Evolutionary conservation across 2,113 vertebrate genomes (phyloP).

Genomic region (Petrocephalus microphthalmus): DNA sequence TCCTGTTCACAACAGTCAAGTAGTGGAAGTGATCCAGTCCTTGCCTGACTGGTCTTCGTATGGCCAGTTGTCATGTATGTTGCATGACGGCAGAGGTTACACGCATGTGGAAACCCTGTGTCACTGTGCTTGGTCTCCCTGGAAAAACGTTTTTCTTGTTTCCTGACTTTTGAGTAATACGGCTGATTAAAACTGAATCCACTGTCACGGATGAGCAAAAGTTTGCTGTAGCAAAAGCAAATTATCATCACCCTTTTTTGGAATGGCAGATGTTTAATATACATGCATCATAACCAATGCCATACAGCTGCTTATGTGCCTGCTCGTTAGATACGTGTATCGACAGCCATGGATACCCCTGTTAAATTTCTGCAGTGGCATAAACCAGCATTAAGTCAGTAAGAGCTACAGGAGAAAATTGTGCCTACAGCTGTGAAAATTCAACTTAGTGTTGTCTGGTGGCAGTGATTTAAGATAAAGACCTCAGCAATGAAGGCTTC

Average conservation of each 20-base stretch:
- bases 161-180: not conserved
- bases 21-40: too few relatives aligned
- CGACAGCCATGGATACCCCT: not conserved
- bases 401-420: not conserved
- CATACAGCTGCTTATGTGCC: not conserved
- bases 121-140: not conserved
- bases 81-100: not conserved
- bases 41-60: too few relatives aligned
- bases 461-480: not conserved
- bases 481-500: not conserved
- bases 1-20: too few relatives aligned
- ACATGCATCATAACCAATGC: not conserved
- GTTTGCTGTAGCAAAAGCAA: not conserved
- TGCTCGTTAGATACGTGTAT: not conserved
- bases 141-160: not conserved
- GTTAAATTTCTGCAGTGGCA: not conserved
- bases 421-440: not conserved
- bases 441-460: not conserved
- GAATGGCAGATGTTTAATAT: not conserved
- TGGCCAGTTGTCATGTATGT: too few relatives aligned
- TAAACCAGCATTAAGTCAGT: not conserved
- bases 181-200: not conserved
- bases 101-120: not conserved
- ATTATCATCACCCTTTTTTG: not conserved
- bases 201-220: not conserved